Conservation (phyloP, 30 jellyfish, hydroid and myxozoan genomes). For the Turritopsis rubra region DNA sequence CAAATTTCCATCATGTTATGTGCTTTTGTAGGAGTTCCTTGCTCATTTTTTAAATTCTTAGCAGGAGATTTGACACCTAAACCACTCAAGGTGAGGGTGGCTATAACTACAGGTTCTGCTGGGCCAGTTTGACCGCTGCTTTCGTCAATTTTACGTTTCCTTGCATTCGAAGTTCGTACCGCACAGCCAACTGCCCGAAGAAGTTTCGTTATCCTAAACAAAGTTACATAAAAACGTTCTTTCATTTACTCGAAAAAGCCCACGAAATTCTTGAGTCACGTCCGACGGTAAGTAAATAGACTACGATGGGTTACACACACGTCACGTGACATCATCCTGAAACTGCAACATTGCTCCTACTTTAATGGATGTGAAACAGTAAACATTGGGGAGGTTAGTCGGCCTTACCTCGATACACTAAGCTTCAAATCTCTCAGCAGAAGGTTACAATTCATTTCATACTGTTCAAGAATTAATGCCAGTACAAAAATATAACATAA, state of each 20-base stretch:
- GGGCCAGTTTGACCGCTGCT: not conserved
- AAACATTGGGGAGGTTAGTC: too few relatives aligned
- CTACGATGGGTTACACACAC: too few relatives aligned
- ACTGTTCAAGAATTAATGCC: slow-evolving; percentile 72
- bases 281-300: not conserved
- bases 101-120: slow-evolving; percentile 1
- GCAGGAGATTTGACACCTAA: not conserved
- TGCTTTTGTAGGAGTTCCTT: not conserved
- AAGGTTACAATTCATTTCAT: slow-evolving; percentile 48
- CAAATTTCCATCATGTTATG: not conserved
- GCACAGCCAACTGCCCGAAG: slow-evolving; percentile 31
- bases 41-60: not conserved
- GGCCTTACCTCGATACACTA: slow-evolving; percentile 70
- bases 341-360: too few relatives aligned
- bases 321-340: too few relatives aligned
- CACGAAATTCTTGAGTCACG: not conserved
- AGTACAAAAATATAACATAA: slow-evolving; percentile 63
- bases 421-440: slow-evolving; percentile 70
- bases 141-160: slow-evolving; percentile 4
- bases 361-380: too few relatives aligned
- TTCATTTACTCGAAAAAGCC: not conserved
- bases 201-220: slow-evolving; percentile 7
- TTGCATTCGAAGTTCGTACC: not conserved
- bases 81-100: not conserved
- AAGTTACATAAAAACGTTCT: not conserved